phyloP scores from a whole-genome alignment of 2,113 vertebrate species.

The Xenotilapia longispinis region DNA sequence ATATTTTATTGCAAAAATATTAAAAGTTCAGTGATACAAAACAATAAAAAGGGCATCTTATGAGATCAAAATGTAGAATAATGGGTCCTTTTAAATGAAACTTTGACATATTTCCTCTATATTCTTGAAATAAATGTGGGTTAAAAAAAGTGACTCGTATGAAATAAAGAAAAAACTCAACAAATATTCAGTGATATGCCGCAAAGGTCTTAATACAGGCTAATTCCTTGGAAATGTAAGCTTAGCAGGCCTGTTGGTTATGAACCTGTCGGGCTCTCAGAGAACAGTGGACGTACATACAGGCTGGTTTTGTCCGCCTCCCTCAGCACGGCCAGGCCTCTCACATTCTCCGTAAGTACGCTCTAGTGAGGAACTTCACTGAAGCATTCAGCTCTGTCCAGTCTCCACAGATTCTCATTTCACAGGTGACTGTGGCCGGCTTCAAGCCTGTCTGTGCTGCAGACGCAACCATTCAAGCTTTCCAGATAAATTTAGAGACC shows the following conservation, averaged over 20 bases:
- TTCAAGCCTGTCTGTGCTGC: conserved; percentile 59
- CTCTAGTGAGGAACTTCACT: conserved; percentile 53
- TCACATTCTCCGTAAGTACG: conserved; percentile 55
- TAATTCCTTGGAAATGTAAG: conserved; percentile 45
- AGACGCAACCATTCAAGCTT: conserved; percentile 54
- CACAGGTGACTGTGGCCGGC: conserved; percentile 71
- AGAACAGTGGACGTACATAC: conserved; percentile 47
- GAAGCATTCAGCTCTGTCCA: conserved; percentile 63
- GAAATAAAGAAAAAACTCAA: conserved; percentile 25
- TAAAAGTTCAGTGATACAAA: conserved; percentile 69
- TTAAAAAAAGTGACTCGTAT: conserved; percentile 1
- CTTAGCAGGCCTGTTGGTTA: conserved; percentile 47
- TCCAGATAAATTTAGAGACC: conserved; percentile 55
- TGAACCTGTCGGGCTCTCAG: conserved; percentile 44
- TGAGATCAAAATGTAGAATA: conserved; percentile 35
- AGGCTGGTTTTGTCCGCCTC: conserved; percentile 50
- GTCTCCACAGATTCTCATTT: conserved; percentile 72
- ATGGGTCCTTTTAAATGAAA: conserved; percentile 44
- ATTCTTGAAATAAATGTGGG: conserved; percentile 2
- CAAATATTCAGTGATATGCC: conserved; percentile 20
- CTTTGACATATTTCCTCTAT: not conserved
- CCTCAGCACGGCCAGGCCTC: conserved; percentile 52
- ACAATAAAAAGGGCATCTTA: conserved; percentile 61
- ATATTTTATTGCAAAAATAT: conserved; percentile 67
- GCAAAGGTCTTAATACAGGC: conserved; percentile 20